Percentiles rank a stretch among this genome's conserved stretches.
These are phyloP conservation scores for Eurystomus glaucurus DNA, from an alignment of 2,797 vertebrate species.

Conservation along the genomic window DNA sequence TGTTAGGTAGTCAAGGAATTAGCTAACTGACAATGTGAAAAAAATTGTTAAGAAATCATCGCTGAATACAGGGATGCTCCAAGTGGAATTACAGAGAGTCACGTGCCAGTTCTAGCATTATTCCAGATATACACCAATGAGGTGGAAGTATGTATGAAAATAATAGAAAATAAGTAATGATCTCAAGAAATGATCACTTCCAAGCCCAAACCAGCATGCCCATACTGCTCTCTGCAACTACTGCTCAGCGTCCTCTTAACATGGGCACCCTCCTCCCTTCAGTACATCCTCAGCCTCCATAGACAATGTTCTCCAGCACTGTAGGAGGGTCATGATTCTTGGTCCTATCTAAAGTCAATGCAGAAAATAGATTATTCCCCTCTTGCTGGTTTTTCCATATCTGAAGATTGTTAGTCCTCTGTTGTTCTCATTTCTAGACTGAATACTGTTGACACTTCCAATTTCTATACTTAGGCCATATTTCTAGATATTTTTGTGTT, in stretches of 20 bases:
- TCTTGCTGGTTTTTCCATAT: background rate
- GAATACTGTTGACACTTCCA: background rate
- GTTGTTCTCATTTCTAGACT: background rate
- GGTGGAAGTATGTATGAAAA: background rate
- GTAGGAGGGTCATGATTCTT: accelerated
- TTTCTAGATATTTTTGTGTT: background rate
- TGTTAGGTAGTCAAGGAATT: background rate
- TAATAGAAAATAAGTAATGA: background rate
- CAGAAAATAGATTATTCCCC: background rate
- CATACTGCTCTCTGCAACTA: background rate
- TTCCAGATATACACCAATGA: background rate
- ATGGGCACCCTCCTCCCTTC: accelerated
- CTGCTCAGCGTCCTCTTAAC: background rate
- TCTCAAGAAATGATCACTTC: background rate
- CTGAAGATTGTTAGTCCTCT: background rate
- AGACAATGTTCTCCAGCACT: accelerated
- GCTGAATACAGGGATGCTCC: background rate
- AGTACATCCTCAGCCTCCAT: background rate
- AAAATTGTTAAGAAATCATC: background rate
- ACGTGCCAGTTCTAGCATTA: background rate
- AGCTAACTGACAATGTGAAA: background rate
- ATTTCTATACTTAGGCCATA: background rate
- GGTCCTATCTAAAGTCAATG: background rate
- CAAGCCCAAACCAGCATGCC: background rate
- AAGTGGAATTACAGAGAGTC: background rate